A percentile compares a stretch with the other conserved stretches of the same genome.
These are phyloP conservation scores for Pandion haliaetus DNA, from an alignment of 2,113 vertebrate genomes.

Conservation along the genomic window DNA sequence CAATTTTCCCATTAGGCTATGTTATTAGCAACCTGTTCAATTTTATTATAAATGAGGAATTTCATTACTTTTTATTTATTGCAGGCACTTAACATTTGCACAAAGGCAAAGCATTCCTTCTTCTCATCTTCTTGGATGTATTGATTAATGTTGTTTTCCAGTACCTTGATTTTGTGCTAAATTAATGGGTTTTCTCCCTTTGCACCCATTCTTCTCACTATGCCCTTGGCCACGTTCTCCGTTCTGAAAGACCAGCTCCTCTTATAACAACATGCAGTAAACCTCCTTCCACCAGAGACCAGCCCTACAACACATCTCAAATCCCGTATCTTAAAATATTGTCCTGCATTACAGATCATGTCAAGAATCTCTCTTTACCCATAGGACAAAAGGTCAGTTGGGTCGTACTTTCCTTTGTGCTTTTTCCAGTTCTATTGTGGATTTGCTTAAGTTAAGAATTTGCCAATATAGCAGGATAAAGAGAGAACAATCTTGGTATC, in stretches of 20 bases:
- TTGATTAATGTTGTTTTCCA: background rate
- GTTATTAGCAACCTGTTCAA: conserved; percentile 17
- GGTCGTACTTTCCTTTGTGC: background rate
- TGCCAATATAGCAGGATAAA: background rate
- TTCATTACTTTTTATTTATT: conserved; percentile 39
- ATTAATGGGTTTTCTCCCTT: background rate
- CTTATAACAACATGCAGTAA: background rate
- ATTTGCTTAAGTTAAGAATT: background rate
- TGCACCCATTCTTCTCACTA: background rate
- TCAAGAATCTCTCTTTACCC: background rate
- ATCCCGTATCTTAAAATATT: background rate
- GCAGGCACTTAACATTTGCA: conserved; percentile 27
- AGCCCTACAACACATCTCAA: background rate
- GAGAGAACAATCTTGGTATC: background rate
- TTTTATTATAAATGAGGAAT: conserved; percentile 8
- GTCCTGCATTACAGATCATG: background rate
- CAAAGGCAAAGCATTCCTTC: background rate
- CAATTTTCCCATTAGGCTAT: conserved; percentile 23
- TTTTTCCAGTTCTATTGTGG: background rate
- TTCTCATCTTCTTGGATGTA: conserved; percentile 1
- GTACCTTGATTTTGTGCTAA: background rate
- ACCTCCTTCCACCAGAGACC: background rate
- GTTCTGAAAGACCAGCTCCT: background rate
- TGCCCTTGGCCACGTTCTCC: background rate
- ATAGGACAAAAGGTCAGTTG: background rate